phyloP scores from a whole-genome alignment of 2,797 vertebrate species.

The Enteromius viviparus region DNA sequence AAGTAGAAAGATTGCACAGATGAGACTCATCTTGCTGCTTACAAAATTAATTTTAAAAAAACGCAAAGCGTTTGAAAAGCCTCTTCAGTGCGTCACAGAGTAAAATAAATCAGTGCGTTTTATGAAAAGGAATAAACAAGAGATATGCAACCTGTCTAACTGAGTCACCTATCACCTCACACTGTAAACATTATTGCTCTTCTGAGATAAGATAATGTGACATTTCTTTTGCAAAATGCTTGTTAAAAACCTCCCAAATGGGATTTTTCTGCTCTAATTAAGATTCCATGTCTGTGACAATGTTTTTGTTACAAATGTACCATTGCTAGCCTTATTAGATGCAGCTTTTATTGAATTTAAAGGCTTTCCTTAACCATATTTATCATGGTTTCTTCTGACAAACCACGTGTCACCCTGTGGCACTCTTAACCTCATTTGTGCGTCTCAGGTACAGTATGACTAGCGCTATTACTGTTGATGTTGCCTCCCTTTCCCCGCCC shows the following conservation, averaged over 20 bases:
- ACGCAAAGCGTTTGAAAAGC: background rate
- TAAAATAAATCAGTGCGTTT: background rate
- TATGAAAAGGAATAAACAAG: background rate
- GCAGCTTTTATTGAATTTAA: background rate
- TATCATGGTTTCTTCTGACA: slow-evolving; percentile 6
- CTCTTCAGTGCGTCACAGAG: background rate
- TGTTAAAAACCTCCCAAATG: background rate
- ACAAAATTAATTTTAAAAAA: background rate
- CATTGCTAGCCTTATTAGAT: background rate
- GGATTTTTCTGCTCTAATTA: background rate
- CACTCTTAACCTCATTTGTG: slow-evolving; percentile 21
- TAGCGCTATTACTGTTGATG: slow-evolving; percentile 20
- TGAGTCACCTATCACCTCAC: background rate
- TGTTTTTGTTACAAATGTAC: background rate
- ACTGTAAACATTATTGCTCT: background rate
- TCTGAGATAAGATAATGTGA: background rate
- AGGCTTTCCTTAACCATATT: background rate
- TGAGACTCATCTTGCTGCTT: background rate
- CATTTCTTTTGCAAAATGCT: background rate
- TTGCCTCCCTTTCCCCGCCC: slow-evolving; percentile 25
- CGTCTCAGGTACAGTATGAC: slow-evolving; percentile 38
- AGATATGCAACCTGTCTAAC: background rate
- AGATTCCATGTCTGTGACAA: background rate
- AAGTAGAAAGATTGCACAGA: background rate
- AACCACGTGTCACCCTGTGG: slow-evolving; percentile 30